Percentiles rank a stretch among this genome's conserved stretches.
phyloP scores from a whole-genome alignment of 37 sponge, comb jelly and placozoan species.

The Agelas oroides region DNA sequence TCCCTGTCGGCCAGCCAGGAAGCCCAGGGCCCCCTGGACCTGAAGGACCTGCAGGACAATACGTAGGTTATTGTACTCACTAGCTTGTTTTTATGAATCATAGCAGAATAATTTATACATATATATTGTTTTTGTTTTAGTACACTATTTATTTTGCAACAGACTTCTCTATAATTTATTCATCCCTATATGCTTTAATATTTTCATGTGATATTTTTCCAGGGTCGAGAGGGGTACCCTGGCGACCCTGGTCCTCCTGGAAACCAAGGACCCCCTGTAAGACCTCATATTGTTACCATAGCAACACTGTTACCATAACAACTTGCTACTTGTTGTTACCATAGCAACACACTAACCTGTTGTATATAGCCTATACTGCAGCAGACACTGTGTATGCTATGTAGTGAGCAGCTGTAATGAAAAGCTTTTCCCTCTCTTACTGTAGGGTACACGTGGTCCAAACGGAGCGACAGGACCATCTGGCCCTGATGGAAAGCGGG shows the following conservation, averaged over 20 bases:
- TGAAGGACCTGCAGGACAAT: conserved; percentile 45
- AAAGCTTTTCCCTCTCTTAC: background rate
- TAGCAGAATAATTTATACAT: background rate
- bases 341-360: too few relatives aligned
- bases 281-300: background rate
- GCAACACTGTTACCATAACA: background rate
- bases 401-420: too few relatives aligned
- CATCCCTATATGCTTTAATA: too few relatives aligned
- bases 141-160: background rate
- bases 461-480: conserved; percentile 58
- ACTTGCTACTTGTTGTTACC: too few relatives aligned
- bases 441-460: conserved; percentile 54
- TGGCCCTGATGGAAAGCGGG: conserved; percentile 64
- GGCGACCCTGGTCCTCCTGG: conserved; percentile 58
- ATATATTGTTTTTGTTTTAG: too few relatives aligned
- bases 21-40: conserved; percentile 59
- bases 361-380: too few relatives aligned
- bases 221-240: conserved; percentile 55
- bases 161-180: too few relatives aligned
- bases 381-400: too few relatives aligned
- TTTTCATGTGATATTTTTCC: background rate
- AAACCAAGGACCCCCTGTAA: conserved; percentile 58
- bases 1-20: conserved; percentile 71
- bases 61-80: conserved; percentile 10
- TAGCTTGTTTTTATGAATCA: background rate